Base-by-base conservation (phyloP, 2,113 vertebrate genomes). In the Actinemys pallida region DNA sequence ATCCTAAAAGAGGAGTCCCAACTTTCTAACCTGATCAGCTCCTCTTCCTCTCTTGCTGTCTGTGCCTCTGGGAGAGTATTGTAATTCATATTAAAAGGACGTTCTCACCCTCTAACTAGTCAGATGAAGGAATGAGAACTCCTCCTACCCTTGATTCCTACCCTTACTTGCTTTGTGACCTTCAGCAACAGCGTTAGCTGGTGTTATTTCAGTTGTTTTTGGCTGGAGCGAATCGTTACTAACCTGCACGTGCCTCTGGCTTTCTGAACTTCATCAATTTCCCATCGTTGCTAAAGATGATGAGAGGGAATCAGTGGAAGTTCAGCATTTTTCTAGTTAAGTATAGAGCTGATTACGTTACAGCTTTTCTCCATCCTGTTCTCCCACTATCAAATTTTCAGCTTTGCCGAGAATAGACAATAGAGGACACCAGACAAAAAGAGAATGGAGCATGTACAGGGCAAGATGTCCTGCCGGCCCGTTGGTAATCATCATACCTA, bases 401-500 rank as follows among this genome's bases (percentile, higher is more conserved):
- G 59, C 31, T 13, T 31, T 62, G 59, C 59, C 16, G 59, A 62
- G 13, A 39, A 39, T 11, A 11, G n/a, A 42, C 10, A 20, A 39
- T 8, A 42, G 69, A 75, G 20, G n/a, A 42, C 35, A 42, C 16
- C n/a, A 24, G 69, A 75, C 39, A 19, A 22, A n/a, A 19, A 69
- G 62, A n/a, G 35, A 35, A 10, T 20, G 10, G 20, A 42, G 10
- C 5, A 2, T 24, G 20, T 24, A 42, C n/a, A 0, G 5, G 78
- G 29, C 13, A 56, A 19, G 50, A 17, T 10, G 25, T 42, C 25
- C 17, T 72, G 69, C 17, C 0, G 0, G 29, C 29, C 62, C 0
- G 0, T 56, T 72, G 27, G 10, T 27, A 10, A 27, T 57, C 25
- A 13, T 14, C 29, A 62, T 31, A 31, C 25, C 12, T 59, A 59